Base-by-base conservation (phyloP, 2,797 vertebrate species). In the Acanthurus lineatus region DNA sequence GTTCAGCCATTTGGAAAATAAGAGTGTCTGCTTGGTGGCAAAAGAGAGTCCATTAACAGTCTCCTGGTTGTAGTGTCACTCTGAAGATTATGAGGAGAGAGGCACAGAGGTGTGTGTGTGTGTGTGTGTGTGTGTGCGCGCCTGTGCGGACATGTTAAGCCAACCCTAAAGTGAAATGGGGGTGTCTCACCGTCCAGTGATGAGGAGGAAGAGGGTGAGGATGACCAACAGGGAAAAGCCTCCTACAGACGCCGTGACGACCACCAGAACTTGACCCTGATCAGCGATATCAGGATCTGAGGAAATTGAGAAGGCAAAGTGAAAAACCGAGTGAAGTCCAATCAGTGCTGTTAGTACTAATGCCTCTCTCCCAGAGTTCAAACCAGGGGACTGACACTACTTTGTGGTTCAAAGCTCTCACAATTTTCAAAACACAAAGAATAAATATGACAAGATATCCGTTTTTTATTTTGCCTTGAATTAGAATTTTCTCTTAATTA, bases 171-270 rank as follows among this genome's bases (percentile, higher is more conserved):
- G 44, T 68, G 47, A 51, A 58, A 22, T 8, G 12, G 17, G 9
- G 19, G 16, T 5, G 16, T 74, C 69, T 95, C 96, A 99, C 98
- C 98, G 96, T 76, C 98, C 98, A 53, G 98, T 99, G 93, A 99
- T 99, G 76, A 99, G 95, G 89, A 99, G 97, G 93, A 99, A 99
- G 75, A 99, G 95, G 17, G 98, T 99, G 48, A 99, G 97, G 88
- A 99, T 99, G 92, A 99, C 95, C 20, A 99, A 88, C 22, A 99
- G 96, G 47, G 98, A 97, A 91, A 99, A 99, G 77, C 98, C 98
- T 35, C 98, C 98, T 4, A 99, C 98, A 2, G 98, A 97, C 0
- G 98, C 98, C 0, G 98, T 99, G 86, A 98, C 97, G 38, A 99
- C 97, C 69, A 99, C 98, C 62, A 99, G 95, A 76, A 99, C 97